Base-by-base conservation (phyloP, 2,888 invertebrate genomes). In the Sepioteuthis lessoniana region DNA sequence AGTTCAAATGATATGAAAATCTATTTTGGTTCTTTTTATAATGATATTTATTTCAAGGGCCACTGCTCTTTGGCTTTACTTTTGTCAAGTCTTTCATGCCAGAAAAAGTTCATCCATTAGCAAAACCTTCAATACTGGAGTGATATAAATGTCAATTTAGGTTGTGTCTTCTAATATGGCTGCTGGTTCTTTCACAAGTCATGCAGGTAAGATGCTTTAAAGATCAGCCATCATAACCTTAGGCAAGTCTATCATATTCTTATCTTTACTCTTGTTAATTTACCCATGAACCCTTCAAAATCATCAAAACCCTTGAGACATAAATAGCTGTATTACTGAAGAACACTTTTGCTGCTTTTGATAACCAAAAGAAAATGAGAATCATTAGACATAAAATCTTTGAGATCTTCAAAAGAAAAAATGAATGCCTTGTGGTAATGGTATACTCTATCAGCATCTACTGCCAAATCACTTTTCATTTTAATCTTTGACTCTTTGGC, bases 281-380 rank as follows among this genome's bases (percentile, higher is more conserved):
- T 76, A 76, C 35, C 76, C 35, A 35, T 76, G n/a, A 76, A 76
- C 76, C 76, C 76, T 42, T 13, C 35, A 13, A n/a, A 76, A 76
- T 76, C 76, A 76, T 76, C 76, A n/a, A 76, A 35, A 76, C 76
- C 76, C 76, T 35, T 76, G 76, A 76, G 76, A 76, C 76, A 76
- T 76, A n/a, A 76, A 76, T 19, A 19, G 76, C n/a, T 35, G 76
- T 16, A 76, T 76, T 35, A 76, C 3, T n/a, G 76, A 76, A 76
- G 76, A 76, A 76, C 76, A 76, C 76, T 76, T 76, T 76, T 76
- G n/a, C 76, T 76, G 76, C 76, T 76, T 76, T 76, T 76, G 76
- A 76, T 76, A 76, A 35, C n/a, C 16, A 76, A 76, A 76, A 76
- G n/a, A 76, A 76, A 76, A 76, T 76, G n/a, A 76, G n/a, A 76